Evolutionary conservation across 2,888 invertebrate genomes (phyloP).

Genomic region (Leptodirus hochenwartii): DNA sequence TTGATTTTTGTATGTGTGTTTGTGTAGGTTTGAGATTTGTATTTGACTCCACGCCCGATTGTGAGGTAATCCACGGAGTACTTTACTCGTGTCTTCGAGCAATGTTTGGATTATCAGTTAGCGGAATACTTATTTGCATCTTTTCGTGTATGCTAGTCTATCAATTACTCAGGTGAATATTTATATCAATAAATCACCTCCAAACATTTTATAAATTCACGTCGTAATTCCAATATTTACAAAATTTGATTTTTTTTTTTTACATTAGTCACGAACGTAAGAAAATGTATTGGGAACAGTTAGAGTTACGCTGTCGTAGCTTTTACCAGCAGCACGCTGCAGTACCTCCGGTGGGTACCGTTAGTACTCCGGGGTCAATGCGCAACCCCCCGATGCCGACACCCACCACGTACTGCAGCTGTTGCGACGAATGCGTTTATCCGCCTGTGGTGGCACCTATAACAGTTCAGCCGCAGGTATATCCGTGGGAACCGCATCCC

Average conservation of each 20-base stretch:
- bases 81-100: constrained; percentile 76
- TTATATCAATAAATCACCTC: constrained; percentile 2
- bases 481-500: constrained; percentile 36
- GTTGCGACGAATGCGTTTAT: constrained; percentile 52
- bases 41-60: constrained; percentile 73
- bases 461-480: constrained; percentile 33
- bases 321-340: constrained; percentile 38
- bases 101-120: constrained; percentile 79
- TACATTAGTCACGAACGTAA: constrained; percentile 67
- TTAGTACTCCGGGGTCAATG: constrained; percentile 25
- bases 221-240: not conserved
- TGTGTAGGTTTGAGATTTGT: constrained; percentile 51
- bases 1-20: too few species aligned
- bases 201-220: not conserved
- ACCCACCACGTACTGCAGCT: constrained; percentile 36
- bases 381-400: constrained; percentile 29
- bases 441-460: constrained; percentile 31
- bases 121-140: constrained; percentile 77
- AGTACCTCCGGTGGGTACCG: constrained; percentile 16
- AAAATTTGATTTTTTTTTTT: constrained; percentile 1
- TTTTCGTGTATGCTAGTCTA: constrained; percentile 87
- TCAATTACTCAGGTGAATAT: constrained; percentile 53
- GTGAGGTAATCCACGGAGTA: constrained; percentile 80
- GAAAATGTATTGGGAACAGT: constrained; percentile 89
- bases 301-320: constrained; percentile 68